Conservation (phyloP, 1,140 invertebrate species). For the Ditylenchus dipsaci region DNA sequence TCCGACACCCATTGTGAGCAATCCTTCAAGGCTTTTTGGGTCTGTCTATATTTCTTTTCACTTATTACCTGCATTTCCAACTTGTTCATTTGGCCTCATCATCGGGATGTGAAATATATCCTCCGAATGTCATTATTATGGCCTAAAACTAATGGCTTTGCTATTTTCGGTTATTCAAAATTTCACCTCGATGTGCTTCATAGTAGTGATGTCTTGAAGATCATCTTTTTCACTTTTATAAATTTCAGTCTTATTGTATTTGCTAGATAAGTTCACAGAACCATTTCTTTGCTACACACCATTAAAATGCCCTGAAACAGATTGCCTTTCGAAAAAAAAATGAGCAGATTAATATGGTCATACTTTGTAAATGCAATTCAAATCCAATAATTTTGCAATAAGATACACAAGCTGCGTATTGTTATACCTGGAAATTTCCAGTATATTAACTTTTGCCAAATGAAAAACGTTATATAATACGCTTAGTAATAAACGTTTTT, state of each 20-base stretch:
- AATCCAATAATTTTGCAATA: slow-evolving; percentile 46
- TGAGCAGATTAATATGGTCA: too few relatives aligned
- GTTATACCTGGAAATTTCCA: not conserved
- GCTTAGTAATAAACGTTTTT: too few relatives aligned
- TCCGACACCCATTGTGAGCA: too few relatives aligned
- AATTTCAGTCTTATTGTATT: not conserved
- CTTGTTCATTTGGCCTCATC: slow-evolving; percentile 30
- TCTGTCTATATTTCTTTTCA: too few relatives aligned
- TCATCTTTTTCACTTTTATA: not conserved
- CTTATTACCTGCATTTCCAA: slow-evolving; percentile 39
- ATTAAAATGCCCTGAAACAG: not conserved
- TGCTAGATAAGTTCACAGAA: not conserved
- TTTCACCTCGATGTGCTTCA: slow-evolving; percentile 47
- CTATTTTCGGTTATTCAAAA: not conserved
- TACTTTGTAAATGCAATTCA: slow-evolving; percentile 51
- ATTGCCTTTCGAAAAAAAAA: too few relatives aligned
- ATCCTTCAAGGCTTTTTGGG: too few relatives aligned
- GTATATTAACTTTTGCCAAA: too few relatives aligned
- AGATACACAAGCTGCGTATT: slow-evolving; percentile 39
- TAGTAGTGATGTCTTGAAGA: slow-evolving; percentile 30
- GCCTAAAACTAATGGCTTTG: slow-evolving; percentile 13
- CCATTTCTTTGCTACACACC: not conserved
- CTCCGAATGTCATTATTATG: slow-evolving; percentile 46
- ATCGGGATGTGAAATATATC: slow-evolving; percentile 34
- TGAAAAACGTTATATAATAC: too few relatives aligned